Percentiles rank a stretch among this genome's conserved stretches.
These are phyloP conservation scores for Pyrochroa serraticornis DNA, from an alignment of 2,888 invertebrate species.

Conservation along the genomic window DNA sequence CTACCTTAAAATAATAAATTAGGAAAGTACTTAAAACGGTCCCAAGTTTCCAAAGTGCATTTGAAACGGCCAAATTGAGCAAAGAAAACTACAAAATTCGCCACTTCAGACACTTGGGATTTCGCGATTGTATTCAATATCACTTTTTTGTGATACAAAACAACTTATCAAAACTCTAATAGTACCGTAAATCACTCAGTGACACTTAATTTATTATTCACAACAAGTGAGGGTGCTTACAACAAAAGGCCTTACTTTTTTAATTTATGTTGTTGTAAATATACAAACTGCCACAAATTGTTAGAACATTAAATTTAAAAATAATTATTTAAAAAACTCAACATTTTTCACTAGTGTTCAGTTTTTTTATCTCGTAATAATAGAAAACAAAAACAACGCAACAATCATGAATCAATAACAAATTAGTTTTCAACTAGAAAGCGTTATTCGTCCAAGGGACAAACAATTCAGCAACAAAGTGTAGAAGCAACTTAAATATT, in stretches of 20 bases:
- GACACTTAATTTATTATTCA: slow-evolving; percentile 9
- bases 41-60: neutral
- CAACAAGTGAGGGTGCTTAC: slow-evolving; percentile 28
- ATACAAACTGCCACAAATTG: slow-evolving; percentile 25
- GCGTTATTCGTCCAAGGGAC: no score
- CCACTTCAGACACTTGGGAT: slow-evolving; percentile 12
- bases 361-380: slow-evolving; percentile 2
- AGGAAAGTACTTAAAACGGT: neutral
- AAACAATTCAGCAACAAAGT: no score
- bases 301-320: slow-evolving; percentile 13
- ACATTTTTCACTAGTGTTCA: no score
- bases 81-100: slow-evolving; percentile 19
- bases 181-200: slow-evolving; percentile 12
- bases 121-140: slow-evolving; percentile 10
- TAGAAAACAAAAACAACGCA: no score
- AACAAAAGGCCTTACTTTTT: slow-evolving; percentile 27
- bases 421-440: no score
- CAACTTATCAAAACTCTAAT: neutral
- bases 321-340: slow-evolving; percentile 6
- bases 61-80: slow-evolving; percentile 18
- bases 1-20: neutral
- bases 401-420: no score
- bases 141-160: slow-evolving; percentile 14
- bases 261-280: slow-evolving; percentile 19
- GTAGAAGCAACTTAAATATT: no score